These are phyloP conservation scores for Otus sunia DNA, from an alignment of 2,113 vertebrate species.

Conservation along the genomic window DNA sequence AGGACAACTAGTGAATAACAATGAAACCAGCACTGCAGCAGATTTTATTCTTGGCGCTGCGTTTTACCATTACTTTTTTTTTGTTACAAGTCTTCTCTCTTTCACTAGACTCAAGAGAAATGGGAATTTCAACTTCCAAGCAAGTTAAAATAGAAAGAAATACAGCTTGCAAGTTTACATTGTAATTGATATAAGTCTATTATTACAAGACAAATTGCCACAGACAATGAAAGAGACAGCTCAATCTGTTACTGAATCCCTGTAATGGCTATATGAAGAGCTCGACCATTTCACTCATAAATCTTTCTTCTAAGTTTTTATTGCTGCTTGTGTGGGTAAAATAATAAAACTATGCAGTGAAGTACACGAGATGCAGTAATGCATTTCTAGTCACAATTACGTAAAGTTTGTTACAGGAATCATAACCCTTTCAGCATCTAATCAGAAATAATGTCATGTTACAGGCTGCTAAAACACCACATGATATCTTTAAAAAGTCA, in stretches of 20 bases:
- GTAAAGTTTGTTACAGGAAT: neutral
- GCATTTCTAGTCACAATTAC: neutral
- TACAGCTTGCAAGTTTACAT: constrained; percentile 7
- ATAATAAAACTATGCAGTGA: constrained; percentile 8
- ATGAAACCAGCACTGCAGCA: neutral
- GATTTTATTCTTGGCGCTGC: neutral
- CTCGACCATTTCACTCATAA: constrained; percentile 5
- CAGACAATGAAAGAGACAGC: constrained; percentile 47
- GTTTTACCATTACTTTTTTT: neutral
- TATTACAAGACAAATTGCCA: constrained; percentile 52
- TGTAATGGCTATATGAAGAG: constrained; percentile 26
- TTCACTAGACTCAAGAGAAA: neutral
- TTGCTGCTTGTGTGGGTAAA: constrained; percentile 18
- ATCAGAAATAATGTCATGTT: neutral
- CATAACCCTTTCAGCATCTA: neutral
- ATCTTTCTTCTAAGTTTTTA: constrained; percentile 14
- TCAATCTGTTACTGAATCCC: constrained; percentile 55
- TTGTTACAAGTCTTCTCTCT: neutral
- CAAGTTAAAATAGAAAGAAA: neutral
- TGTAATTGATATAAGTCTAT: constrained; percentile 32
- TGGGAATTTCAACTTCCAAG: neutral
- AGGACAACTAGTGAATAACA: neutral
- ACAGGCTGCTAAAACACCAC: neutral
- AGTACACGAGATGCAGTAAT: neutral
- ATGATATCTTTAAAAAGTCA: neutral